Base-by-base conservation (phyloP, 53 echinoderm and acorn worm species). In the Echinometra lucunter region DNA sequence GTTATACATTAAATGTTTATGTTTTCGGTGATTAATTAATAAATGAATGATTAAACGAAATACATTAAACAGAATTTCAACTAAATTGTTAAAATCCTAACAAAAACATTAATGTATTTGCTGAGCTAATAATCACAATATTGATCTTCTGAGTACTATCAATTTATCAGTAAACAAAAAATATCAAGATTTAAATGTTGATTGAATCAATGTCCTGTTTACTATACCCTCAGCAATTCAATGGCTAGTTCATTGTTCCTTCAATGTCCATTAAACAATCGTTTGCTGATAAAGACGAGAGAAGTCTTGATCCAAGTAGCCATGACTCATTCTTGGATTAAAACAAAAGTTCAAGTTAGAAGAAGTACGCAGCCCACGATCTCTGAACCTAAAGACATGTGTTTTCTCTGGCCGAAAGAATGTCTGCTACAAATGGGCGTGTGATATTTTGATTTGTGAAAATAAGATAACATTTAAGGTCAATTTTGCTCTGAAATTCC, bases 281-380 rank as follows among this genome's bases (percentile, higher is more conserved):
- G 38, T 35, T 16, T 17, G 78, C 19, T 38, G 78, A 42, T 6
- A 78, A 78, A 42, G 2, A 35, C 38, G 19, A 42, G 9, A 34
- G 6, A 34, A 11, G 35, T 69, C 3, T 78, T 40, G 38, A 78
- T 78, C 78, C 18, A 19, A 42, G 28, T 78, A 35, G 78, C 78
- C 78, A 78, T 78, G 78, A 78, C 19, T 78, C 78, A 78, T 42
- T 40, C 42, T 18, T 85, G 85, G 60, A 89, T 89, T 89, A 89
- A 37, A 58, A 89, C 37, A 89, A 58, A 21, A 57, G 12, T 40
- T 32, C 38, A 88, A 88, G 56, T 53, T 88, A 30, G 55, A 32
- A 28, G 32, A 81, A 81, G 2, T 47, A 12, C 27, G 28, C 13
- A 10, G 85, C 45, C 37, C 37, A 35, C 37, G 35, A 30, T 58